Percentiles rank a stretch among this genome's conserved stretches.
phyloP scores from a whole-genome alignment of 1,140 invertebrate genomes.

The Drosophila pallidifrons region DNA sequence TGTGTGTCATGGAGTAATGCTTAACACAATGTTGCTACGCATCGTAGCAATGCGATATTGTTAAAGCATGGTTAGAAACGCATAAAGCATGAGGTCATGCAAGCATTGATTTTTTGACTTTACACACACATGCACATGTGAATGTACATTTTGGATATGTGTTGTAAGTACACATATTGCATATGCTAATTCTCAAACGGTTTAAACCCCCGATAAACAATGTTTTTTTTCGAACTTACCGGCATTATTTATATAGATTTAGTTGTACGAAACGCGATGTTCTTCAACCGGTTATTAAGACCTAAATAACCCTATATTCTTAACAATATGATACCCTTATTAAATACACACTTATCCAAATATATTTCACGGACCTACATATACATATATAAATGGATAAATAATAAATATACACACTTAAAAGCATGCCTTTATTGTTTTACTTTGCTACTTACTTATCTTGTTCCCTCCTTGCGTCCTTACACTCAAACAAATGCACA shows the following conservation, averaged over 20 bases:
- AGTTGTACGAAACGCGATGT: not conserved
- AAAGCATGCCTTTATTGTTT: not conserved
- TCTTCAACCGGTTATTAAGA: not conserved
- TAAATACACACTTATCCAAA: not conserved
- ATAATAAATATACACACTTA: not conserved
- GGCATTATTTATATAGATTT: constrained; percentile 7
- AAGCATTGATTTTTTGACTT: constrained; percentile 39
- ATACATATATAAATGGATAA: not conserved
- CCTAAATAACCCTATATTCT: not conserved
- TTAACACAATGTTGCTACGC: constrained; percentile 32
- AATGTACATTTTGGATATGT: not conserved
- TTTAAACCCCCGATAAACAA: not conserved
- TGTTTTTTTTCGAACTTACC: not conserved
- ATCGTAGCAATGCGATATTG: constrained; percentile 1
- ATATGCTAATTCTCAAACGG: not conserved
- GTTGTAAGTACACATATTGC: too few species aligned
- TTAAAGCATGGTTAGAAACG: constrained; percentile 16
- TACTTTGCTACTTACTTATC: constrained; percentile 15
- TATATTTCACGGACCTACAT: not conserved
- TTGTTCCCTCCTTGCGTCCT: not conserved
- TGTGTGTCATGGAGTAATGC: not conserved
- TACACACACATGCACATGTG: not conserved
- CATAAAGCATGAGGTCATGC: constrained; percentile 32
- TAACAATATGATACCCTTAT: not conserved
- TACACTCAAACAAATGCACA: constrained; percentile 8